Conservation (phyloP, 1,140 invertebrate genomes). For the Delia radicum region DNA sequence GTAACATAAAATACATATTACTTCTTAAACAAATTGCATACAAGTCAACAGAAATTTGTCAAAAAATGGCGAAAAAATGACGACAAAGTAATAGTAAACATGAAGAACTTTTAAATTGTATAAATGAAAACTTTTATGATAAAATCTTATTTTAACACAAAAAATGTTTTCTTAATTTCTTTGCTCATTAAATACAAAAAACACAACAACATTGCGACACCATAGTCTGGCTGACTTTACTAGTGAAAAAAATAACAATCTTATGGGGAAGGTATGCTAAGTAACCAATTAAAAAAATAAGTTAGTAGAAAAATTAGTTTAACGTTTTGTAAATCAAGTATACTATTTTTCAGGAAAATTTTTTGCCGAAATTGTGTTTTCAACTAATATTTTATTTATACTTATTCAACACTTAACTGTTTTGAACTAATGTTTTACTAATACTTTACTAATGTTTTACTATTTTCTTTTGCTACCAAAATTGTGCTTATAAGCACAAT, state of each 20-base stretch:
- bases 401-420: too few relatives aligned
- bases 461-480: too few relatives aligned
- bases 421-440: too few relatives aligned
- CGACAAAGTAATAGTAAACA: background rate
- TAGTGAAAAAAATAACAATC: background rate
- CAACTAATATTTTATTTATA: too few relatives aligned
- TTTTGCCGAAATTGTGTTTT: too few relatives aligned
- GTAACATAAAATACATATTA: background rate
- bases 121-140: background rate
- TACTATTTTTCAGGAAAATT: too few relatives aligned
- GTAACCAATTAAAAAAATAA: too few relatives aligned
- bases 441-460: too few relatives aligned
- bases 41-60: slow-evolving; percentile 26
- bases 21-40: slow-evolving; percentile 17
- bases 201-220: background rate
- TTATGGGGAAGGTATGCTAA: background rate
- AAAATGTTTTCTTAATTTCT: slow-evolving; percentile 24
- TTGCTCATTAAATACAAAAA: slow-evolving; percentile 22
- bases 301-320: too few relatives aligned
- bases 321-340: too few relatives aligned
- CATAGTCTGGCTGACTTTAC: background rate
- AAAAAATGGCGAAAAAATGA: background rate
- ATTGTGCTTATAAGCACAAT: too few relatives aligned
- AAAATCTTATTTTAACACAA: slow-evolving; percentile 6
- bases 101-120: background rate